A percentile compares a stretch with the other conserved stretches of the same genome.
These are phyloP conservation scores for Hemicrepidius hirtus DNA, from an alignment of 2,888 invertebrate species.

Conservation along the genomic window DNA sequence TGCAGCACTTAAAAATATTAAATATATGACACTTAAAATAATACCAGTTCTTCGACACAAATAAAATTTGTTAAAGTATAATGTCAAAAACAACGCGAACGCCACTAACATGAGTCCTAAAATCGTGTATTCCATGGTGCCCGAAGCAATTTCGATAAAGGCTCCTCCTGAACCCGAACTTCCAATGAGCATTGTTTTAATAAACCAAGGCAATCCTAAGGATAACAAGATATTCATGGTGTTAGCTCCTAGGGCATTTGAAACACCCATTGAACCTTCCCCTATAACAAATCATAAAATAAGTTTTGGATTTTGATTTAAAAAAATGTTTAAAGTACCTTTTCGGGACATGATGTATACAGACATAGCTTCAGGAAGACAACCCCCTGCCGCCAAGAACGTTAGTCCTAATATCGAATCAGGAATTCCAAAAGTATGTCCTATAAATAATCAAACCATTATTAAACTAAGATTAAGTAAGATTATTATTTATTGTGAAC, in stretches of 20 bases:
- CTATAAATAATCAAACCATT: too few relatives aligned
- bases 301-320: neutral
- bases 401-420: constrained; percentile 95
- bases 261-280: constrained; percentile 90
- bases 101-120: constrained; percentile 86
- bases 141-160: constrained; percentile 81
- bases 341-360: constrained; percentile 89
- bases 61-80: constrained; percentile 82
- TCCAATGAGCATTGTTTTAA: constrained; percentile 79
- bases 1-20: constrained; percentile 83
- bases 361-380: constrained; percentile 88
- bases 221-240: constrained; percentile 89
- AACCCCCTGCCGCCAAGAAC: constrained; percentile 92
- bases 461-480: too few relatives aligned
- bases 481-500: too few relatives aligned
- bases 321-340: constrained; percentile 74
- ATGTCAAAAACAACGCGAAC: constrained; percentile 79
- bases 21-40: constrained; percentile 80
- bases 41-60: constrained; percentile 82
- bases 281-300: constrained; percentile 72
- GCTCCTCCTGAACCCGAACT: constrained; percentile 56
- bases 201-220: constrained; percentile 89
- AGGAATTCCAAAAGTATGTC: constrained; percentile 85
- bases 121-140: constrained; percentile 88
- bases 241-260: constrained; percentile 90